Conservation (phyloP, 1,140 invertebrate genomes). For the Drosophila littoralis region DNA sequence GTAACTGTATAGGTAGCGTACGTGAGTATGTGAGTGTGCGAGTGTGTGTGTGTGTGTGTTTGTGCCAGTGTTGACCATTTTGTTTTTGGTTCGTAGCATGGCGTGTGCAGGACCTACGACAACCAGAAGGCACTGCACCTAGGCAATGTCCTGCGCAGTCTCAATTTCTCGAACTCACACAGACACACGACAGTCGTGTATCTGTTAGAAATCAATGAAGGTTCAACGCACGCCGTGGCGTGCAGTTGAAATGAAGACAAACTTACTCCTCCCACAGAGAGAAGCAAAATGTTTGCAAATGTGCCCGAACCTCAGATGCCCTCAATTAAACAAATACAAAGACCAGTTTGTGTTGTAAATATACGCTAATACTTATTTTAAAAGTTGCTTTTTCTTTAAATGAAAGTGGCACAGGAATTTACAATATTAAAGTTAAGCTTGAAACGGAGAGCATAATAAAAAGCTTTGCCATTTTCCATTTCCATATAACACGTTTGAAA, state of each 20-base stretch:
- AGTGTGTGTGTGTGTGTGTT: constrained; percentile 9
- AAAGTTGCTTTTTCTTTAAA: no score
- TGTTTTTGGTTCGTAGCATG: constrained; percentile 34
- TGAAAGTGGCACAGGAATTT: no score
- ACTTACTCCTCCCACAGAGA: background rate
- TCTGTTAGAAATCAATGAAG: constrained; percentile 65
- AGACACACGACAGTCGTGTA: background rate
- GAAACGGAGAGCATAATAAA: no score
- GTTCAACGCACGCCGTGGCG: constrained; percentile 66
- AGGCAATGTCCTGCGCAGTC: constrained; percentile 76
- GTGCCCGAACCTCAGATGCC: background rate
- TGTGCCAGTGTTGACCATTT: constrained; percentile 45
- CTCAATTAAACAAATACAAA: background rate
- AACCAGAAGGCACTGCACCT: constrained; percentile 48
- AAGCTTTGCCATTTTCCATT: no score
- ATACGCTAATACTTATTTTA: no score
- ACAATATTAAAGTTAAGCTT: no score
- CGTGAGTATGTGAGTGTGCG: constrained; percentile 5
- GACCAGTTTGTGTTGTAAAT: no score
- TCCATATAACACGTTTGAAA: no score
- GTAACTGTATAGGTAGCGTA: constrained; percentile 37
- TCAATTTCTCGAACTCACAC: constrained; percentile 51
- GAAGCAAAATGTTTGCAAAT: background rate
- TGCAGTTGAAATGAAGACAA: constrained; percentile 25
- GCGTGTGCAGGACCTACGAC: constrained; percentile 68